Conservation (phyloP, 23 tunicate genomes). For the Trididemnum clinides region DNA sequence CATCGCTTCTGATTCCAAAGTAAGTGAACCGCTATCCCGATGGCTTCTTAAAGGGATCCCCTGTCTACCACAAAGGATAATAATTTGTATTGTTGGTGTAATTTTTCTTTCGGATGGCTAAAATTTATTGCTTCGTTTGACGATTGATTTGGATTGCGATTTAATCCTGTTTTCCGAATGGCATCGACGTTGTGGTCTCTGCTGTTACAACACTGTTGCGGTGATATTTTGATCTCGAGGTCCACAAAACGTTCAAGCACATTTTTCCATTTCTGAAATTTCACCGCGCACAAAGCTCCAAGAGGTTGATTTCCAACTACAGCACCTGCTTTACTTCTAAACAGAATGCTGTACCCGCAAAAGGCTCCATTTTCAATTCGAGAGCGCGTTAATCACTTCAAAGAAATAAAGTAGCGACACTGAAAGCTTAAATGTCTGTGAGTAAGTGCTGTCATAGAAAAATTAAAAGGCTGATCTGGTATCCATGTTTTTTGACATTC, state of each 20-base stretch:
- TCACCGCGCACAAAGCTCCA: neutral
- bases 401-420: no score
- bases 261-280: neutral
- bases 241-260: neutral
- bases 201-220: neutral
- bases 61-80: neutral
- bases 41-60: neutral
- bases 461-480: no score
- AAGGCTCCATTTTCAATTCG: neutral
- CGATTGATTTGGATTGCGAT: neutral
- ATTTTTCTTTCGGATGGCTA: neutral
- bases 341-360: neutral
- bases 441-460: no score
- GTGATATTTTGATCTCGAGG: neutral
- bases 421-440: no score
- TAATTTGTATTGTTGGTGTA: neutral
- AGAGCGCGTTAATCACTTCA: neutral
- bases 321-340: neutral
- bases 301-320: neutral
- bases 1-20: neutral
- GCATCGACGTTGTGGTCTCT: neutral
- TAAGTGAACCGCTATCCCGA: slow-evolving; percentile 5
- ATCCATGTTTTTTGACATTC: no score
- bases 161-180: neutral
- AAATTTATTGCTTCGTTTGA: neutral